Conservation (phyloP, 2,888 invertebrate genomes). For the Oligia fasciuncula region DNA sequence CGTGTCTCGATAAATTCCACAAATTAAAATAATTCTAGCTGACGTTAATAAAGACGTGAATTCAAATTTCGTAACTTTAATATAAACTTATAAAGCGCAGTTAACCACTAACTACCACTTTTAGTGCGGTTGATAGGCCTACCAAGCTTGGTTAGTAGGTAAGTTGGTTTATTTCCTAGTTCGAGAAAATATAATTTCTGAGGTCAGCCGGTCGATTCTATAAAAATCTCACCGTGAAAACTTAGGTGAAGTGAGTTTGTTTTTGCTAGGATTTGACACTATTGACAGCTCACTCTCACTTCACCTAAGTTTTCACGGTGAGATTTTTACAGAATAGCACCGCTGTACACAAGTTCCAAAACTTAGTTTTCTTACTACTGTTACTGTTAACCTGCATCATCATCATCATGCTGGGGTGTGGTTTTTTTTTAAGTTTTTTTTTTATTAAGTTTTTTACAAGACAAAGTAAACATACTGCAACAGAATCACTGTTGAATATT, state of each 20-base stretch:
- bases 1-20: conserved; percentile 19
- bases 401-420: no score
- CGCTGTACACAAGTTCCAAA: neutral
- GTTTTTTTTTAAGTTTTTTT: no score
- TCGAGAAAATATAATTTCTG: neutral
- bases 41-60: conserved; percentile 7
- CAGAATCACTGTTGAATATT: no score
- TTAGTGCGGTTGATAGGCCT: neutral
- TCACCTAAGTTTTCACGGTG: no score
- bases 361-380: neutral
- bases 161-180: neutral
- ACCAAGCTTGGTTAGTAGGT: neutral
- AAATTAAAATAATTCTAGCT: conserved; percentile 32
- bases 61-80: conserved; percentile 11
- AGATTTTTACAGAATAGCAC: no score
- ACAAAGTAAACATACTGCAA: neutral
- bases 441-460: neutral
- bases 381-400: no score
- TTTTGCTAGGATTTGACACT: no score
- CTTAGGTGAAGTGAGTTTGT: no score
- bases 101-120: neutral
- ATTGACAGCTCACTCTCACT: no score
- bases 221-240: no score
- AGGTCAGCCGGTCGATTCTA: neutral
- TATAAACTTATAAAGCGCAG: neutral